Evolutionary conservation across 2,113 vertebrate genomes (phyloP).

Genomic region (Chauna torquata): DNA sequence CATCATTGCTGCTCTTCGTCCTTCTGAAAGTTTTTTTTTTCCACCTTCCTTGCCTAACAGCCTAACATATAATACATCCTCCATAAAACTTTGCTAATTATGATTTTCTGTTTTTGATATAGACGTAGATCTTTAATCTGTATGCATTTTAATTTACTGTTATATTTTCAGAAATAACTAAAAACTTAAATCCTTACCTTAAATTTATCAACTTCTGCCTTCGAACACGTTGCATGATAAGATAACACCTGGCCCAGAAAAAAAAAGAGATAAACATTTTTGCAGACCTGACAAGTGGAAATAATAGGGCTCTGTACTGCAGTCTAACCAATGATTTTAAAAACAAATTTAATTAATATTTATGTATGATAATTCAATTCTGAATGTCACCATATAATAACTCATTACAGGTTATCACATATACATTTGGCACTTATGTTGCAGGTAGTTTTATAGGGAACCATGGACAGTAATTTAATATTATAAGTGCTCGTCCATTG

Average conservation of each 20-base stretch:
- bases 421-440: not conserved
- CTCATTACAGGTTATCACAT: not conserved
- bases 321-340: constrained; percentile 9
- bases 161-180: not conserved
- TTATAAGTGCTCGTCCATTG: not conserved
- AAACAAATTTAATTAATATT: constrained; percentile 23
- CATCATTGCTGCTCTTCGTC: not conserved
- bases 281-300: constrained; percentile 3
- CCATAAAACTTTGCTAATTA: not conserved
- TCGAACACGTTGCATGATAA: constrained; percentile 97
- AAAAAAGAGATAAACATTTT: constrained; percentile 4
- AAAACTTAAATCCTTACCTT: constrained; percentile 84
- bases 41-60: not conserved
- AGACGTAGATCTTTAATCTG: not conserved
- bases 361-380: not conserved
- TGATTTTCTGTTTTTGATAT: not conserved
- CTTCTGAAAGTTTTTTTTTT: not conserved
- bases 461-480: not conserved
- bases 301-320: not conserved
- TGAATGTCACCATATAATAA: constrained; percentile 14
- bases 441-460: not conserved
- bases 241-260: constrained; percentile 89
- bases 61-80: not conserved
- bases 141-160: not conserved
- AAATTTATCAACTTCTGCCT: constrained; percentile 99